Evolutionary conservation across 2,113 vertebrate species (phyloP).

Genomic region (Herpetotheres cachinnans): DNA sequence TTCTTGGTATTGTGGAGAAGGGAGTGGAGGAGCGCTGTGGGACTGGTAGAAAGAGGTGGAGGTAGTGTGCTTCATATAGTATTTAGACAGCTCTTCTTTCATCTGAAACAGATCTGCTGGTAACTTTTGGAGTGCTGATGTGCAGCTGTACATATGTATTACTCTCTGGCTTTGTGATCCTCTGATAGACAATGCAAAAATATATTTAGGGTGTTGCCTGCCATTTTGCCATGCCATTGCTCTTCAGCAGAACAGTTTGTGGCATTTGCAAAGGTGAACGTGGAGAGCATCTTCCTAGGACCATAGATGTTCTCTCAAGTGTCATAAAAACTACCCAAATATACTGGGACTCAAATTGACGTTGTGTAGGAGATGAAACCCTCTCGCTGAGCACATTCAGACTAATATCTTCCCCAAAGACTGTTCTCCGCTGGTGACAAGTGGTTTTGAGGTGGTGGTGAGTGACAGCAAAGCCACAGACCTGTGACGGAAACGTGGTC

Average conservation of each 20-base stretch:
- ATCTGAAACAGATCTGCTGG: background rate
- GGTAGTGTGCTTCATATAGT: background rate
- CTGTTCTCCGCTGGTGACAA: background rate
- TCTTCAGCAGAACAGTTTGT: background rate
- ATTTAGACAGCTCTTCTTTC: background rate
- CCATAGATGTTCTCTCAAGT: accelerated
- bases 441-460: background rate
- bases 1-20: background rate
- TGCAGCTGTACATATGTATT: background rate
- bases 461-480: background rate
- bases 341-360: background rate
- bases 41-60: background rate
- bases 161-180: background rate
- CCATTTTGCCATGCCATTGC: background rate
- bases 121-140: background rate
- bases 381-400: background rate
- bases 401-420: background rate
- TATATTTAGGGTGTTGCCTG: background rate
- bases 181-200: background rate
- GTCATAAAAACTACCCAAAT: background rate
- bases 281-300: background rate
- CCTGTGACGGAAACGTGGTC: accelerated
- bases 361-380: background rate
- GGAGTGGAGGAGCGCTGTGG: background rate
- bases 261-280: background rate